phyloP scores from a whole-genome alignment of 2,797 vertebrate genomes.

The Dendrocincla tyrannina region DNA sequence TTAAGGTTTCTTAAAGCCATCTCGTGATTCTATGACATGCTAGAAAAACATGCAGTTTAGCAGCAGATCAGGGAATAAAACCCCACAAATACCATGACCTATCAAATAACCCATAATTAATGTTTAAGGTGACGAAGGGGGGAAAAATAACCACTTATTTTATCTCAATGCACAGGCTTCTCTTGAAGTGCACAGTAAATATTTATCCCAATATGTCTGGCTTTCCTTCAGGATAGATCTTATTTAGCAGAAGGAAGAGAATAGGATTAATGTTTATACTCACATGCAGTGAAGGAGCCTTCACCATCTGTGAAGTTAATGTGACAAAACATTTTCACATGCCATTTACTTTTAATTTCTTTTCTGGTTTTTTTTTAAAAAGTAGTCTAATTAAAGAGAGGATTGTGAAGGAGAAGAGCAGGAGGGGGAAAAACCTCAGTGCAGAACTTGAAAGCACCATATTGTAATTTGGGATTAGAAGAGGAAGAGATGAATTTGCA shows the following conservation, averaged over 20 bases:
- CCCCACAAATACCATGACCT: not conserved
- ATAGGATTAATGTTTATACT: not conserved
- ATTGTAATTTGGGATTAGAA: constrained; percentile 20
- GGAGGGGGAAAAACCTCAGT: not conserved
- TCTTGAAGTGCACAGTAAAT: not conserved
- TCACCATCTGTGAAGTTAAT: constrained; percentile 39
- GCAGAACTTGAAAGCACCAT: not conserved
- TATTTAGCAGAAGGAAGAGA: not conserved
- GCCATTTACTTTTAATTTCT: constrained; percentile 41
- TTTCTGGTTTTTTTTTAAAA: not conserved
- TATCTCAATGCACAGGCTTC: fast-evolving
- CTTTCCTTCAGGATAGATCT: not conserved
- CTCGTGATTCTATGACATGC: too few relatives aligned
- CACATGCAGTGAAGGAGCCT: not conserved
- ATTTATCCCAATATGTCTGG: not conserved
- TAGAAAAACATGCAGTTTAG: not conserved
- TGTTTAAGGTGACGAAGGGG: not conserved
- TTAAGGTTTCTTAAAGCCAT: not conserved
- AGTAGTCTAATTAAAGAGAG: constrained; percentile 20
- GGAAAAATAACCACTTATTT: not conserved
- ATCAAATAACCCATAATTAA: not conserved
- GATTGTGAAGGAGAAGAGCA: not conserved
- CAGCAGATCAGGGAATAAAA: not conserved
- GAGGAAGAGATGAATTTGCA: not conserved
- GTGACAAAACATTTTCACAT: constrained; percentile 21